phyloP scores from a whole-genome alignment of 1,140 invertebrate genomes.

The Grapholita molesta region DNA sequence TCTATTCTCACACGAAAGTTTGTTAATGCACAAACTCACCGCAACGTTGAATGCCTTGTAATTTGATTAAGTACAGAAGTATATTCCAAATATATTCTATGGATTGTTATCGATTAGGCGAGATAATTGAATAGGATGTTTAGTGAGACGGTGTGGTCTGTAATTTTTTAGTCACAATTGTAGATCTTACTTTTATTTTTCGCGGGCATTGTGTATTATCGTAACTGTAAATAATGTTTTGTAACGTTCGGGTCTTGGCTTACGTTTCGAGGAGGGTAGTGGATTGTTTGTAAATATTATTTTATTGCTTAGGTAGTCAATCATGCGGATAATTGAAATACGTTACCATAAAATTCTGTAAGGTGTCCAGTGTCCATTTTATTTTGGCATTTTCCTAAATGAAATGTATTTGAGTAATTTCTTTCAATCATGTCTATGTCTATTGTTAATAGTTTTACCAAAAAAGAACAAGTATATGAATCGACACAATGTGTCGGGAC shows the following conservation, averaged over 20 bases:
- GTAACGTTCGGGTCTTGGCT: constrained; percentile 4
- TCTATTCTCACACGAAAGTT: constrained; percentile 21
- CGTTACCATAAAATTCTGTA: constrained; percentile 8
- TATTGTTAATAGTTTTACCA: constrained; percentile 45
- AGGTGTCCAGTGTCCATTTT: constrained; percentile 3
- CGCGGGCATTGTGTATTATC: constrained; percentile 6
- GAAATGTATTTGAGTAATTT: neutral
- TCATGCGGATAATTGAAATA: constrained; percentile 30
- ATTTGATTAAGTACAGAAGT: constrained; percentile 55
- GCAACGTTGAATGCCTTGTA: constrained; percentile 53
- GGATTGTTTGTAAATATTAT: constrained; percentile 47
- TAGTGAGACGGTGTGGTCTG: neutral
- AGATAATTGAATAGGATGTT: neutral
- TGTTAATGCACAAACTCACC: constrained; percentile 54
- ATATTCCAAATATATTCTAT: constrained; percentile 42
- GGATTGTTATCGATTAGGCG: constrained; percentile 36
- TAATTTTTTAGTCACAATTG: constrained; percentile 10
- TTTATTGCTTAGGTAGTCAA: constrained; percentile 37
- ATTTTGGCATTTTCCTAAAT: neutral
- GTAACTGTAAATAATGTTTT: constrained; percentile 10
- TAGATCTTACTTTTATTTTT: constrained; percentile 5
- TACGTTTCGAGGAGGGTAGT: constrained; percentile 21
- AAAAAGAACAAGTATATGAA: constrained; percentile 18
- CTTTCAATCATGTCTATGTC: neutral
- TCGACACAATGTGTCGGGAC: neutral